phyloP scores from a whole-genome alignment of 2,113 vertebrate genomes.

The Mugil cephalus region DNA sequence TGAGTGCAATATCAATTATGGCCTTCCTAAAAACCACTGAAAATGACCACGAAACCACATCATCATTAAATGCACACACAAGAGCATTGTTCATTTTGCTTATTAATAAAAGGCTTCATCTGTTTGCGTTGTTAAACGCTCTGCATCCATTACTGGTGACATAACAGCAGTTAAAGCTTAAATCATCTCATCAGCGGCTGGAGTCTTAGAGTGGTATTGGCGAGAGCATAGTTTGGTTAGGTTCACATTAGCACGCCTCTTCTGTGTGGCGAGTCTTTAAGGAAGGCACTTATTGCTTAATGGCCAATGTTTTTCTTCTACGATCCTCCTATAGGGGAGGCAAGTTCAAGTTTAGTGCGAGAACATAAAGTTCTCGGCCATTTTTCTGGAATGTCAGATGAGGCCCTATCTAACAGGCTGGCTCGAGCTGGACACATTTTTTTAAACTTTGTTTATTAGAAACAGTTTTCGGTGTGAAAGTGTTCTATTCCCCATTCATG shows the following conservation, averaged over 20 bases:
- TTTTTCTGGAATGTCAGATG: neutral
- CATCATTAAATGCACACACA: slow-evolving; percentile 15
- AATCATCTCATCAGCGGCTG: neutral
- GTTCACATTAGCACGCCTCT: neutral
- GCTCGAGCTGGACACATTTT: neutral
- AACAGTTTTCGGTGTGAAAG: neutral
- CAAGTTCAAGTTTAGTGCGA: neutral
- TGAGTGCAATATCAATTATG: neutral
- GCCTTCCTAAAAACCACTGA: slow-evolving; percentile 4
- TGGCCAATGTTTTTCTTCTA: neutral
- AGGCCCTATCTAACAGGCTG: neutral
- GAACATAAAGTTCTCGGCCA: neutral
- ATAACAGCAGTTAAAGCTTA: slow-evolving; percentile 2
- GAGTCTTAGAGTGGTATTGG: neutral
- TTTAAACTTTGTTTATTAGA: neutral
- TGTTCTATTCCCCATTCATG: slow-evolving; percentile 9
- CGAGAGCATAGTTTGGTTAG: slow-evolving; percentile 9
- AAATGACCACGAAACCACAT: slow-evolving; percentile 15
- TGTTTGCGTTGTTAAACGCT: neutral
- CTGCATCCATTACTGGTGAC: slow-evolving; percentile 3
- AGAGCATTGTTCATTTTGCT: slow-evolving; percentile 2
- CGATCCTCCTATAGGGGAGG: neutral
- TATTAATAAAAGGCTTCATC: slow-evolving; percentile 8
- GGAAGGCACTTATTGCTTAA: neutral
- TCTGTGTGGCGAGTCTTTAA: neutral